Conservation (phyloP, 1,140 invertebrate species). For the Forficula auricularia region DNA sequence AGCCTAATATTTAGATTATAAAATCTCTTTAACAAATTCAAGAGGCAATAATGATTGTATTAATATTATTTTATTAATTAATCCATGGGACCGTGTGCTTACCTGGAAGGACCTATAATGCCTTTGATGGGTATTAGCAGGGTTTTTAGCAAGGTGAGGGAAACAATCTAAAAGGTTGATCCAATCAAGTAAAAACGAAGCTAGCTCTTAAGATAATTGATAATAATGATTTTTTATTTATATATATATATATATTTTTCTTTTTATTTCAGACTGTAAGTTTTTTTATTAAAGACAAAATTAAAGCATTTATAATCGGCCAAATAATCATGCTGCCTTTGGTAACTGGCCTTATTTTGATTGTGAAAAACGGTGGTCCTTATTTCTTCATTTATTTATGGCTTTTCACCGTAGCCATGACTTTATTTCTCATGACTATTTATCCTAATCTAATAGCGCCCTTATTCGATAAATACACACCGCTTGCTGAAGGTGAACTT, state of each 20-base stretch:
- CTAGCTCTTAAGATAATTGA: too few species aligned
- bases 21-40: too few species aligned
- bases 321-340: slow-evolving; percentile 66
- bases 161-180: too few species aligned
- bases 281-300: slow-evolving; percentile 89
- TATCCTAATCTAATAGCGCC: slow-evolving; percentile 83
- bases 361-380: slow-evolving; percentile 71
- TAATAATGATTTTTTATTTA: too few species aligned
- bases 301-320: slow-evolving; percentile 69
- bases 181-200: too few species aligned
- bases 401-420: slow-evolving; percentile 65
- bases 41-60: not conserved
- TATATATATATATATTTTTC: slow-evolving; percentile 16
- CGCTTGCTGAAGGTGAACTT: slow-evolving; percentile 78
- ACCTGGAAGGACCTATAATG: too few species aligned
- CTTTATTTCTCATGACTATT: slow-evolving; percentile 67
- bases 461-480: slow-evolving; percentile 96
- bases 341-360: slow-evolving; percentile 62
- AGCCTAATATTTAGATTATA: too few species aligned
- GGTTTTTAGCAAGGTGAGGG: too few species aligned
- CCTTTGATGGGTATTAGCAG: too few species aligned
- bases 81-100: too few species aligned
- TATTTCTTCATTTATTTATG: slow-evolving; percentile 94
- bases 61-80: slow-evolving; percentile 4
- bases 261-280: slow-evolving; percentile 48